phyloP scores from a whole-genome alignment of 2,797 vertebrate genomes.

The Tragopan temminckii region DNA sequence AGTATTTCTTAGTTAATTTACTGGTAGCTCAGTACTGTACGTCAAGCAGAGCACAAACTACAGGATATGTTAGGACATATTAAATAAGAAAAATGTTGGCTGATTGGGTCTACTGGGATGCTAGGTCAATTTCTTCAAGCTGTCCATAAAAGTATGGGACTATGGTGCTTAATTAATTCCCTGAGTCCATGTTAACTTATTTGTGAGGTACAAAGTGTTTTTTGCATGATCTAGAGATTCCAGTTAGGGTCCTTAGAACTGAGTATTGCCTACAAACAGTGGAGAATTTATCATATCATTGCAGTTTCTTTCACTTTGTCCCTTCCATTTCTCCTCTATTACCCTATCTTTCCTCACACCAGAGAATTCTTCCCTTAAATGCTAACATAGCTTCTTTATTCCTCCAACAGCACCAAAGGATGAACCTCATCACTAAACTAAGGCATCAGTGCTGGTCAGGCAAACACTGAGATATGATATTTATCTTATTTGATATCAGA shows the following conservation, averaged over 20 bases:
- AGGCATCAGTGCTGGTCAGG: background rate
- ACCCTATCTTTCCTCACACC: background rate
- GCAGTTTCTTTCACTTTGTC: background rate
- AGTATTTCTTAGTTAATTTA: background rate
- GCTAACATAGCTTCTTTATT: background rate
- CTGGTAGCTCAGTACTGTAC: background rate
- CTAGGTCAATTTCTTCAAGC: background rate
- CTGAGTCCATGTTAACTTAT: background rate
- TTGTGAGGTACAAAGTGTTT: background rate
- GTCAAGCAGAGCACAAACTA: background rate
- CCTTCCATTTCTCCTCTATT: background rate
- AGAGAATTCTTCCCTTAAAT: background rate
- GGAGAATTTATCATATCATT: background rate
- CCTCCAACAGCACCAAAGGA: background rate
- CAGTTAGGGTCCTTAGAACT: background rate
- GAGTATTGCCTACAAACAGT: background rate
- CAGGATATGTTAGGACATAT: background rate
- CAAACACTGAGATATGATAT: fast-evolving
- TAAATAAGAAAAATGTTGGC: background rate
- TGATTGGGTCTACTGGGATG: background rate
- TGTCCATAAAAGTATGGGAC: background rate
- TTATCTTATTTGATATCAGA: background rate
- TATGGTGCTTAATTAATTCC: background rate
- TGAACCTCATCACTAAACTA: background rate
- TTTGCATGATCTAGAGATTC: background rate